Base-by-base conservation (phyloP, 1,140 invertebrate genomes). In the Brachionus rubens region DNA sequence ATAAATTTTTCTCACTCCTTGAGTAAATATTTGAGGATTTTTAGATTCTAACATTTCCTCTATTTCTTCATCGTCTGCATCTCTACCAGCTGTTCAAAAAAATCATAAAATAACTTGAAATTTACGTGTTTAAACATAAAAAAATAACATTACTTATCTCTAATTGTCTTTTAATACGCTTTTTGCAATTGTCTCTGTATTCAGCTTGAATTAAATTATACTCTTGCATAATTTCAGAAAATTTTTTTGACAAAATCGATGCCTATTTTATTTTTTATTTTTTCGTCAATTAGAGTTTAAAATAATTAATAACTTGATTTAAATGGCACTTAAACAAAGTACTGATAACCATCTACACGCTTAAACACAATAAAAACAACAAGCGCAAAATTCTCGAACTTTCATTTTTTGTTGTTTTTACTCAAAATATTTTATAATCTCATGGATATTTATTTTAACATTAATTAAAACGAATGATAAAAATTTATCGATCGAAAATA, bases 31-130 rank as follows among this genome's bases (percentile, higher is more conserved):
- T 77, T 93, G 92, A 54, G 94, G 91, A 87, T 97, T 97, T 79
- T 92, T 93, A 85, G 96, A 93, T 84, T 98, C 95, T 83, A 98
- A 88, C 94, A 98, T 98, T 83, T 95, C 92, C 87, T 98, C 96
- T 76, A 98, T 87, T 86, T 98, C 94, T 84, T 97, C 94, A 84
- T 96, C 95, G 79, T 94, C 96, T 81, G 93, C 95, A 79, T 90
- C 90, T 86, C 91, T 89, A 82, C 93, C 93, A 81, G 93, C 91
- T 91, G 81, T 43, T 33, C 9, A 48, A 36, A 36, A 48, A 30
- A 9, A 9, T 2, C 1, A 24, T 28, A 24, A 52, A 26, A 26
- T n/a, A n/a, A n/a, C n/a, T n/a, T n/a, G n/a, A n/a, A n/a, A n/a
- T n/a, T n/a, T n/a, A n/a, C n/a, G n/a, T n/a, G n/a, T n/a, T n/a